Evolutionary conservation across 2,888 invertebrate genomes (phyloP).

Genomic region (Mythimna pallens): DNA sequence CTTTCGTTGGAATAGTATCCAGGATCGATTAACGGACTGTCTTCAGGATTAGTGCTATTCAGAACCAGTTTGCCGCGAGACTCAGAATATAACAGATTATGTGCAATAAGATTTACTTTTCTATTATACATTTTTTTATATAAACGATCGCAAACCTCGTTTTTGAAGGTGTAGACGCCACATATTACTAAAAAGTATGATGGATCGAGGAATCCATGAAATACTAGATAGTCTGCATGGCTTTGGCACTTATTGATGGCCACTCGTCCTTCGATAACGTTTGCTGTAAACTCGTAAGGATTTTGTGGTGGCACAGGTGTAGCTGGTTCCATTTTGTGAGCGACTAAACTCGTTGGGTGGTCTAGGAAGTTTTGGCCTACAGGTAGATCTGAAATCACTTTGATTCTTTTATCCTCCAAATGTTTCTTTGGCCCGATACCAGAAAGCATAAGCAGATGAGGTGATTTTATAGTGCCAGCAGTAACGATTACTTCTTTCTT

Average conservation of each 20-base stretch:
- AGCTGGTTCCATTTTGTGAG: conserved; percentile 62
- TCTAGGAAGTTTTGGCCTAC: conserved; percentile 87
- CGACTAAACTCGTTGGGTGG: conserved; percentile 73
- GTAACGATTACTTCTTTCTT: conserved; percentile 85
- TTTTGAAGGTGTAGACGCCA: conserved; percentile 56
- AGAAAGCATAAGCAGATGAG: conserved; percentile 86
- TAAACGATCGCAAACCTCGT: conserved; percentile 63
- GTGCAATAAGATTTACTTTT: conserved; percentile 50
- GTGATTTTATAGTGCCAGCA: conserved; percentile 83
- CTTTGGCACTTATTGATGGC: conserved; percentile 89
- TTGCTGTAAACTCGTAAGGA: conserved; percentile 69
- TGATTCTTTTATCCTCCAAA: conserved; percentile 73
- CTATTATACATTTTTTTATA: conserved; percentile 44
- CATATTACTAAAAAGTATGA: conserved; percentile 44
- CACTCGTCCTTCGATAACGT: conserved; percentile 77
- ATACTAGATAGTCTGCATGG: conserved; percentile 77
- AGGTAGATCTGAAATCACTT: conserved; percentile 77
- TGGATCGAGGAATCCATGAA: conserved; percentile 46
- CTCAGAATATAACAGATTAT: conserved; percentile 77
- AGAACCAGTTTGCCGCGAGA: conserved; percentile 90
- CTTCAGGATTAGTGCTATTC: conserved; percentile 86
- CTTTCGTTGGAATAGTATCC: conserved; percentile 88
- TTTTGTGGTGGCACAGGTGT: conserved; percentile 72
- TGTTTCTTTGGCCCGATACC: conserved; percentile 85
- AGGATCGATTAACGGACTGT: conserved; percentile 89